Base-by-base conservation (phyloP, 2,113 vertebrate species). In the Hippoglossus stenolepis region DNA sequence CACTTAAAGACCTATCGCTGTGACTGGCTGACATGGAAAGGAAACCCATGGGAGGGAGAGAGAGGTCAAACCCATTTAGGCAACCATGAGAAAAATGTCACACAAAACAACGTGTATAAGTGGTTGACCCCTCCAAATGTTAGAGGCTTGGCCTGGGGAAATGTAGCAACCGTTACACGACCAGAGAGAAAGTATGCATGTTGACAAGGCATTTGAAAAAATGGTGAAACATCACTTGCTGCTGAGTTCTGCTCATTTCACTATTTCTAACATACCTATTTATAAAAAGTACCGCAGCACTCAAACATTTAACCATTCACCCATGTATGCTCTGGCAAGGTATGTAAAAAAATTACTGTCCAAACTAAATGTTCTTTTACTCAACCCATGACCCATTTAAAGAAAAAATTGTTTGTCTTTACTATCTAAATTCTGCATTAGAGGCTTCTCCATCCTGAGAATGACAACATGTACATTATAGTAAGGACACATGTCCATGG, bases 1-100 rank as follows among this genome's bases (percentile, higher is more conserved):
- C n/a, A 14, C 73, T 45, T 80, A 70, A 87, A 85, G 73, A 89
- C 74, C n/a, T 53, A 47, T 65, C 70, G 58, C 54, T 82, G 45
- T 51, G 51, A 49, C 35, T 72, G 62, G 65, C 70, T 74, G 85
- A 80, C 85, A 85, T 72, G 65, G n/a, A 74, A 67, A 62, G 80
- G 13, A 85, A 84, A 63, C 73, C 75, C 87, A 84, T 20, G 70
- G 66, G 77, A 77, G 18, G 57, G 31, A 72, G 60, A 45, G 56
- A 66, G 67, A 73, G 87, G 87, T 89, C 80, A 88, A 88, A 86
- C 56, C 73, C 78, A 89, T 91, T 91, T 79, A 74, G 72, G 24
- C 57, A 78, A 74, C 69, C 60, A 62, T 47, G 49, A 40, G 51
- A 65, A 79, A 63, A 83, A 84, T 77, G 79, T 65, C 72, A 85